Base-by-base conservation (phyloP, 2,797 vertebrate genomes). In the Scyliorhinus canicula region DNA sequence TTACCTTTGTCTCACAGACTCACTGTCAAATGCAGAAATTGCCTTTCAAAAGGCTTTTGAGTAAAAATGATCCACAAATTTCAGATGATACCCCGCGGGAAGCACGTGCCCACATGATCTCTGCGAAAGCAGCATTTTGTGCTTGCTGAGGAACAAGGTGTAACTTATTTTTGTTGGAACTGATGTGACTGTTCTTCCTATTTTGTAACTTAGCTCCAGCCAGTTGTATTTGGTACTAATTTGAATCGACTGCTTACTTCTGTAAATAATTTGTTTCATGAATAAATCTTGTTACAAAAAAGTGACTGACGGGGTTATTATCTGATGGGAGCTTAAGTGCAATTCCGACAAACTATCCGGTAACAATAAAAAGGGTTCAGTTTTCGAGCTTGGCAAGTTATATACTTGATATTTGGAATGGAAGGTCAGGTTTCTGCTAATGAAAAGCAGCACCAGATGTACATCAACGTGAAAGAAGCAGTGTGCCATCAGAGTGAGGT, bases 391-490 rank as follows among this genome's bases (percentile, higher is more conserved):
- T 1, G 16, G 85, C 55, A 57, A 60, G 52, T 88, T 19, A 12
- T n/a, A 57, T 60, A n/a, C 82, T 50, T 85, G 44, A 85, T 88
- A 57, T 88, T 88, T 88, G 16, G 85, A 57, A 55, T n/a, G 14
- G n/a, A n/a, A 19, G 50, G 85, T 88, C 52, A 88, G 35, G 31
- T 88, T 88, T 88, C 52, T 88, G 31, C 31, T 60, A 55, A 7
- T n/a, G 28, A 88, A n/a, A 57, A 88, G 28, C 14, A 88, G 52
- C 55, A 60, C 85, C 85, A 57, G 85, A 88, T 88, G 85, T 88
- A n/a, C 31, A n/a, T n/a, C 14, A n/a, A 60, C 85, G 8, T 88
- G 31, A 88, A 88, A 35, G 14, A 12, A 88, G 28, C 31, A 57
- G 12, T 21, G 55, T 60, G 31, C 55, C 55, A 88, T 19, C n/a